These are phyloP conservation scores for Pocillopora damicornis DNA, from an alignment of 64 coral and sea anemone species.

Conservation along the genomic window DNA sequence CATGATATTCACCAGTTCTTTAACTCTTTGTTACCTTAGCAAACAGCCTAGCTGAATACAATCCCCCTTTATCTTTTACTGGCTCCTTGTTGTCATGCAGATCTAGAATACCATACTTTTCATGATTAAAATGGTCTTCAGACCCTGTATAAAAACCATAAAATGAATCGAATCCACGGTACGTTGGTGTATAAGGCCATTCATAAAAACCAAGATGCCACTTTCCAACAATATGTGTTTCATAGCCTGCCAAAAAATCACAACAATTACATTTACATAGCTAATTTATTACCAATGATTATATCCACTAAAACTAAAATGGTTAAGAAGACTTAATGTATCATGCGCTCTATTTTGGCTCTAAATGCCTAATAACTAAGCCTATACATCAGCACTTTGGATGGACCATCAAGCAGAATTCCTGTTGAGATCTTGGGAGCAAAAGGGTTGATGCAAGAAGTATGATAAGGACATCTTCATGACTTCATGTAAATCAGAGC, in stretches of 20 bases:
- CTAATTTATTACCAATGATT: no score
- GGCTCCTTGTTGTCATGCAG: constrained; percentile 38
- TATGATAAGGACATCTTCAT: no score
- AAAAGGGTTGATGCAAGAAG: no score
- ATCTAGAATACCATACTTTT: constrained; percentile 14
- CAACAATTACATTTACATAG: no score
- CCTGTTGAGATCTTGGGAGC: no score
- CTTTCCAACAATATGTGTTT: constrained; percentile 48
- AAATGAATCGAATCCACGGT: constrained; percentile 55
- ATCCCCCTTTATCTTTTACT: constrained; percentile 2
- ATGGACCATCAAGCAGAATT: no score
- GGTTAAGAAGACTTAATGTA: background rate
- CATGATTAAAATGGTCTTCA: constrained; percentile 35
- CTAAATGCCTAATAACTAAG: background rate
- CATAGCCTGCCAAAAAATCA: constrained; percentile 29
- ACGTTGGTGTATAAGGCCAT: constrained; percentile 47
- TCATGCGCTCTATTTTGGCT: background rate
- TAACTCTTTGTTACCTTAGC: background rate
- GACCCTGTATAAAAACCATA: constrained; percentile 33
- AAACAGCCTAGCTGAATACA: constrained; percentile 20
- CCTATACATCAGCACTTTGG: no score
- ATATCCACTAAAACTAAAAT: background rate
- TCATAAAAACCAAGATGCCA: constrained; percentile 55
- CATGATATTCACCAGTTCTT: no score
- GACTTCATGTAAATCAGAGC: no score